These are phyloP conservation scores for Operophtera brumata DNA, from an alignment of 2,888 invertebrate genomes.

Conservation along the genomic window DNA sequence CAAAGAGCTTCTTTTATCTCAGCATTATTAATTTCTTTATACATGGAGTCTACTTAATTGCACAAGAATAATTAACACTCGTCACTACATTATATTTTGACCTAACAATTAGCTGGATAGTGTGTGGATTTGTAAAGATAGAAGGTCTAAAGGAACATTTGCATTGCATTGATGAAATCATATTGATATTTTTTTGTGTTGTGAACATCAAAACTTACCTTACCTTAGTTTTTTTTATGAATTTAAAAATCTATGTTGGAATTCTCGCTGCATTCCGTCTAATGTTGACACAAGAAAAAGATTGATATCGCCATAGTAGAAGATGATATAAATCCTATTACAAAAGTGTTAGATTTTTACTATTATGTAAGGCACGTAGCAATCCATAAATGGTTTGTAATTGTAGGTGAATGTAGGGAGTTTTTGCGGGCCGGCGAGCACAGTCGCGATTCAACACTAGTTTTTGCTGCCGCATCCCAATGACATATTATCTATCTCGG, in stretches of 20 bases:
- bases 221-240: no score
- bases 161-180: no score
- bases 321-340: slow-evolving; percentile 42
- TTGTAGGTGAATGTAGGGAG: slow-evolving; percentile 65
- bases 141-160: no score
- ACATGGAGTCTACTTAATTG: no score
- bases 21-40: neutral
- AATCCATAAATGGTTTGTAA: slow-evolving; percentile 74
- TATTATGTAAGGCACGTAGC: slow-evolving; percentile 68
- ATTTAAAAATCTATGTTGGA: no score
- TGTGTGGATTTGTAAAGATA: no score
- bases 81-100: no score
- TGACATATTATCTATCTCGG: slow-evolving; percentile 58
- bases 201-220: no score
- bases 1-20: neutral
- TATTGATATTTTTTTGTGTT: no score
- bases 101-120: no score
- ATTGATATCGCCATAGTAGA: slow-evolving; percentile 27
- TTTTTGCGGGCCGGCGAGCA: slow-evolving; percentile 67
- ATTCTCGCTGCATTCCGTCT: no score
- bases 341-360: slow-evolving; percentile 62
- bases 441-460: slow-evolving; percentile 67
- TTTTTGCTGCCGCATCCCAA: slow-evolving; percentile 67
- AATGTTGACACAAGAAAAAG: slow-evolving; percentile 16
- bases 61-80: no score